Conservation (phyloP, 2,797 vertebrate genomes). For the Hoplostethus atlanticus region DNA sequence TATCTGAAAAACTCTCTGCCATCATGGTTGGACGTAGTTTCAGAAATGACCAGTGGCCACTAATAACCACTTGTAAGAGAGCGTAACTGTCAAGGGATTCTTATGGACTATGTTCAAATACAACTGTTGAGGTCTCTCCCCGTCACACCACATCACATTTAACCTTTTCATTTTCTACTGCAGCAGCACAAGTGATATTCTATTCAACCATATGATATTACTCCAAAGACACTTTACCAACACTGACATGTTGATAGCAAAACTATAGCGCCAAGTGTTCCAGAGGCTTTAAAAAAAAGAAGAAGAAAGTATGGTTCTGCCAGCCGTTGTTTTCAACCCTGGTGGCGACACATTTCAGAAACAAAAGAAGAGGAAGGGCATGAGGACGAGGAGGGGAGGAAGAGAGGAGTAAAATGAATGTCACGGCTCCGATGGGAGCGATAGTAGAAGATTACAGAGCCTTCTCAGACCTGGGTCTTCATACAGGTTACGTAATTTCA, state of each 20-base stretch:
- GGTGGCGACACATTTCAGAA: constrained; percentile 47
- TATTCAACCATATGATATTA: constrained; percentile 64
- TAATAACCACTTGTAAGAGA: constrained; percentile 11
- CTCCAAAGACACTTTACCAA: constrained; percentile 51
- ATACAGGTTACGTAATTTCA: constrained; percentile 80
- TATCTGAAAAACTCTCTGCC: constrained; percentile 19
- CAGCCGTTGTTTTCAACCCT: constrained; percentile 46
- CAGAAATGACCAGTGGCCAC: constrained; percentile 18
- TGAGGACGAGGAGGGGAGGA: constrained; percentile 34
- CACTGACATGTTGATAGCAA: constrained; percentile 51
- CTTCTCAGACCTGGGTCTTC: constrained; percentile 84
- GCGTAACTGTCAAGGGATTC: constrained; percentile 27
- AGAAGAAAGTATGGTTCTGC: constrained; percentile 48
- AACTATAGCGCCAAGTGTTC: constrained; percentile 38
- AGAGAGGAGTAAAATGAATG: constrained; percentile 63
- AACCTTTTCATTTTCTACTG: constrained; percentile 51
- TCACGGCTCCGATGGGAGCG: constrained; percentile 82
- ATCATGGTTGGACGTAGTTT: neutral
- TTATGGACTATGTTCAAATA: constrained; percentile 49
- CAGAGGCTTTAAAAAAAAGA: constrained; percentile 48
- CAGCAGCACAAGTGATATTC: constrained; percentile 68
- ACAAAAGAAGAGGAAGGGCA: constrained; percentile 49
- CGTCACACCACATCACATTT: constrained; percentile 42
- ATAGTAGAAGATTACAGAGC: constrained; percentile 81
- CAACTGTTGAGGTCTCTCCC: constrained; percentile 27